These are phyloP conservation scores for cat (Felis catus) DNA, from an alignment of 2,113 vertebrate species.

Conservation along the genomic window F.catus_Fca126_mat1.0 CM031413.1:146395501-146396000, in stretches of 20 bases:
- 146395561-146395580: background rate
- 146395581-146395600: conserved; percentile 16
- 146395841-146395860: background rate
- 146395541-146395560: conserved; percentile 6
- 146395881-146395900: background rate
- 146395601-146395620: background rate
- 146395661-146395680: background rate
- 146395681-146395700: background rate
- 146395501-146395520: too few species aligned
- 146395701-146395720: background rate
- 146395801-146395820: background rate
- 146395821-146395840: background rate
- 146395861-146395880: background rate
- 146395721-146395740: background rate
- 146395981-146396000: background rate
- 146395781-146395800: background rate
- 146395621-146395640: background rate
- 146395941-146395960: background rate
- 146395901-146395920: background rate
- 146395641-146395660: background rate
- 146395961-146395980: background rate
- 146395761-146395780: background rate
- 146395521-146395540: background rate
- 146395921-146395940: background rate
- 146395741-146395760: background rate